Conservation (phyloP, 2,113 vertebrate species). For the Hypanus sabinus region DNA sequence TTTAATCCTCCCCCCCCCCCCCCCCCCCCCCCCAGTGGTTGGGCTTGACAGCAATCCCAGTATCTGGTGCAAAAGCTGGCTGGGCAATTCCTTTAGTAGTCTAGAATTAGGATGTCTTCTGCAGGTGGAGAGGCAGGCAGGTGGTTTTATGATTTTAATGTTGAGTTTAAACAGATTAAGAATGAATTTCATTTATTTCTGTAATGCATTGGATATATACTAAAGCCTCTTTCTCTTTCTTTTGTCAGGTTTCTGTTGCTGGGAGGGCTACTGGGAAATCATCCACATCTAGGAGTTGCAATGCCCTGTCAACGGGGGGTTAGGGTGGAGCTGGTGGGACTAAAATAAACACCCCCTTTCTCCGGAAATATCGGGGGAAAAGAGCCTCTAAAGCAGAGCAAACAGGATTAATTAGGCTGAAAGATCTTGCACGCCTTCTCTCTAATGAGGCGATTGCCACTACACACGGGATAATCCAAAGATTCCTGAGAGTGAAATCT, state of each 20-base stretch:
- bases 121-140: background rate
- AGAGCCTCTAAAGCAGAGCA: constrained; percentile 32
- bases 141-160: background rate
- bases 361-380: constrained; percentile 35
- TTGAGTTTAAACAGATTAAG: background rate
- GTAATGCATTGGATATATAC: background rate
- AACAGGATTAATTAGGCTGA: constrained; percentile 21
- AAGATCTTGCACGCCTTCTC: constrained; percentile 10
- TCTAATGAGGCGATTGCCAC: constrained; percentile 21
- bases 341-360: constrained; percentile 46
- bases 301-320: constrained; percentile 76
- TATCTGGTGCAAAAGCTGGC: background rate
- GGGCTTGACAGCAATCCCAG: background rate
- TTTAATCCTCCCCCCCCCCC: too few species aligned
- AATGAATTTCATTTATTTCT: background rate
- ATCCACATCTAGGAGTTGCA: constrained; percentile 77
- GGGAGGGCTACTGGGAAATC: constrained; percentile 75
- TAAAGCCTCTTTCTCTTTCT: constrained; percentile 25
- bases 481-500: constrained; percentile 6
- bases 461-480: constrained; percentile 24
- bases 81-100: background rate
- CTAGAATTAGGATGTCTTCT: background rate
- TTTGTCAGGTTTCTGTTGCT: constrained; percentile 63
- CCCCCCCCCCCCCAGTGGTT: background rate
- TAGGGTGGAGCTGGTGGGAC: constrained; percentile 66